Evolutionary conservation across 2,113 vertebrate genomes (phyloP), one percentile per base, ranked within the genome.

Genomic region (Rattus rattus): DNA sequence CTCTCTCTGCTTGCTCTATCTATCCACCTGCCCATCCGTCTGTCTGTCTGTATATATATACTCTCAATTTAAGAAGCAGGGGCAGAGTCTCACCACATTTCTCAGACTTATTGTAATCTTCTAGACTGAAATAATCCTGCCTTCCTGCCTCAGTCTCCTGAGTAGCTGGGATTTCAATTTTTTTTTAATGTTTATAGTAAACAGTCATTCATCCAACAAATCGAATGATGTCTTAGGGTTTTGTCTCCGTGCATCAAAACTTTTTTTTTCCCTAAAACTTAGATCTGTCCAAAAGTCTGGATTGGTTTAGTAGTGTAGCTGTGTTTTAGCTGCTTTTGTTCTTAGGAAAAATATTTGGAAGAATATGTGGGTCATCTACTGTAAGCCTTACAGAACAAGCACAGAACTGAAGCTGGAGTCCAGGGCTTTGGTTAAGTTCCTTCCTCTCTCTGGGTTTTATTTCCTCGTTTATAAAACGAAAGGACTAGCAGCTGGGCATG

Each of bases 301-400:
- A 22, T 92, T 95, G 81, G 43, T 91, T 96, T 96, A 92, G 56
- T 61, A 65, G 28, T 77, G 49, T 28, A 59, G 65, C 33, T 91
- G 59, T 39, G 59, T 86, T 81, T 95, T 95, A 81, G 86, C 43
- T 80, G 59, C 65, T 96, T 95, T 95, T 94, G 43, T 95, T 88
- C 88, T 96, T 76, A 75, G 88, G 52, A 77, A 91, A 95, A 81
- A 52, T 26, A 92, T 88, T 36, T 92, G 80, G 72, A 95, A 96
- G 95, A 94, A 56, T 63, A 90, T 70, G 88, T 70, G 86, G 49
- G 13, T 70, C 20, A 6, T 72, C 76, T 47, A n/a, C 33, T 80
- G 26, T 56, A 92, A 63, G 61, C 91, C 75, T 63, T 0, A 79
- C 61, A 87, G 47, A 79, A 67, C 20, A 88, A 76, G 59, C 75